Conservation (phyloP, 2,797 vertebrate species). For the Tragelaphus oryx region DNA sequence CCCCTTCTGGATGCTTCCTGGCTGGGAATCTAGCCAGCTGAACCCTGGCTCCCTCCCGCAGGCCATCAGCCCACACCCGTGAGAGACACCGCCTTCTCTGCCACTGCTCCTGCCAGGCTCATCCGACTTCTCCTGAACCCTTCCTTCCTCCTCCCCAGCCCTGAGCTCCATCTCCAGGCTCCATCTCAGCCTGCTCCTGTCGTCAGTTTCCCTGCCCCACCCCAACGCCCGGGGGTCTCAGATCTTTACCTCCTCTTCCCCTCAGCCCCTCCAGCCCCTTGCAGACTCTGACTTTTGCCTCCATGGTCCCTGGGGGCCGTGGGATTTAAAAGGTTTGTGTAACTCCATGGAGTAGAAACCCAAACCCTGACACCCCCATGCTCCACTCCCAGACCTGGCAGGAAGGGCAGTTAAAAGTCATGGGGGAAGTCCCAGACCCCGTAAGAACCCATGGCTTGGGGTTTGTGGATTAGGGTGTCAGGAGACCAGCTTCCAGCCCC, state of each 20-base stretch:
- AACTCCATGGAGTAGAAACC: slow-evolving; percentile 50
- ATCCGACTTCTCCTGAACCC: not conserved
- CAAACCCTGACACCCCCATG: not conserved
- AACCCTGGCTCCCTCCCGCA: not conserved
- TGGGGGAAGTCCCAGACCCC: not conserved
- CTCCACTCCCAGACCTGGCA: not conserved
- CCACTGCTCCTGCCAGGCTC: not conserved
- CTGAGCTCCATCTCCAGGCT: not conserved
- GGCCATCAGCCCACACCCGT: not conserved
- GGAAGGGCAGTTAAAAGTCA: not conserved
- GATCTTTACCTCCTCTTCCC: not conserved
- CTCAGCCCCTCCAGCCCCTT: not conserved
- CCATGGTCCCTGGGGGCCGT: slow-evolving; percentile 5
- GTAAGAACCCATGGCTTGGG: rapidly evolving
- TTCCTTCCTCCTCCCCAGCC: not conserved
- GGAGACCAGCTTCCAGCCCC: not conserved
- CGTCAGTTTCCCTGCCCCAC: not conserved
- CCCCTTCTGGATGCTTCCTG: not conserved
- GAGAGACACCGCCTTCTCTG: not conserved
- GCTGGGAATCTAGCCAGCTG: not conserved
- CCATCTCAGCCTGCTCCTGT: not conserved
- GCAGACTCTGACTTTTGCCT: not conserved
- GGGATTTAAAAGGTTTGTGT: slow-evolving; percentile 66
- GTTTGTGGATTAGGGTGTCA: rapidly evolving
- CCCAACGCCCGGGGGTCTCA: not conserved